Conservation (phyloP, 53 echinoderm and acorn worm genomes). For the Holothuria leucospilota region DNA sequence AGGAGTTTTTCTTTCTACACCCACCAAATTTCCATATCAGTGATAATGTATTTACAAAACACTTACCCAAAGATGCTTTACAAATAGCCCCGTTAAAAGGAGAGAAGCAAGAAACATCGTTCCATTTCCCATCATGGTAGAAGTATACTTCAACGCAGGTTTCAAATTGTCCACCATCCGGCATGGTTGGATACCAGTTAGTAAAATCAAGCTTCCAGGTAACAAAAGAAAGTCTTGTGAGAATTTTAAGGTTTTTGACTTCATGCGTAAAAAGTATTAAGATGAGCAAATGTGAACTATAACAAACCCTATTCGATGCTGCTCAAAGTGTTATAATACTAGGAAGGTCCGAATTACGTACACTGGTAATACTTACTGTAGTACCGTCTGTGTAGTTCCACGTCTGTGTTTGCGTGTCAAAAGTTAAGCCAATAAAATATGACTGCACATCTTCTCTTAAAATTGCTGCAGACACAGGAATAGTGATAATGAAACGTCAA, state of each 20-base stretch:
- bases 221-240: neutral
- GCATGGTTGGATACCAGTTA: conserved; percentile 31
- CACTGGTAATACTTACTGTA: neutral
- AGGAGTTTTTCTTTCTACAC: too few relatives aligned
- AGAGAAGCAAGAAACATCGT: conserved; percentile 1
- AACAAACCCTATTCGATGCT: too few relatives aligned
- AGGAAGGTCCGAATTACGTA: too few relatives aligned
- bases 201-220: neutral
- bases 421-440: conserved; percentile 9
- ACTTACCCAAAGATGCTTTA: neutral
- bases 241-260: too few relatives aligned
- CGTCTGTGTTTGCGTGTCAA: neutral
- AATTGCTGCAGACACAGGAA: neutral
- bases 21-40: too few relatives aligned
- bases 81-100: conserved; percentile 6
- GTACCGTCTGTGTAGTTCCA: conserved; percentile 3
- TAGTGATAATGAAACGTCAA: too few relatives aligned
- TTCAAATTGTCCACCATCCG: neutral
- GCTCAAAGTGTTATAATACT: too few relatives aligned
- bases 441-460: conserved; percentile 9
- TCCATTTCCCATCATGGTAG: conserved; percentile 26
- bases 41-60: too few relatives aligned
- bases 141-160: conserved; percentile 5
- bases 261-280: too few relatives aligned
- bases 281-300: too few relatives aligned